Conservation (phyloP, 2,888 invertebrate genomes). For the Macrosoma leucophasiata region DNA sequence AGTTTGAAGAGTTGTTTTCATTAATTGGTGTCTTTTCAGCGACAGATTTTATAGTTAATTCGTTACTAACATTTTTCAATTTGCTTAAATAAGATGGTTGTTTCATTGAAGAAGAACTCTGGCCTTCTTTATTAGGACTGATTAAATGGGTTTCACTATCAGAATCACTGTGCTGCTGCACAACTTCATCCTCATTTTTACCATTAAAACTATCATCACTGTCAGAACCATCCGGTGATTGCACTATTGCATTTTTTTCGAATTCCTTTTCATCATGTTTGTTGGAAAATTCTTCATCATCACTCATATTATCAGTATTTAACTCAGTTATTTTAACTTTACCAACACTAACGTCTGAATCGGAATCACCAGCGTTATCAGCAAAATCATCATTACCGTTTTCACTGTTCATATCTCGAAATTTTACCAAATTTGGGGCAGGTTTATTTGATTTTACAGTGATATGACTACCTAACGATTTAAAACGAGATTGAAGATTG, state of each 20-base stretch:
- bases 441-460: slow-evolving; percentile 51
- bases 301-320: no score
- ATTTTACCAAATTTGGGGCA: slow-evolving; percentile 29
- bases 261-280: slow-evolving; percentile 32
- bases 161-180: slow-evolving; percentile 9
- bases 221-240: slow-evolving; percentile 43
- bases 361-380: slow-evolving; percentile 34
- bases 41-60: slow-evolving; percentile 37
- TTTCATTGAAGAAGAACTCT: no score
- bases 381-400: slow-evolving; percentile 19
- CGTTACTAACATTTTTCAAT: slow-evolving; percentile 45
- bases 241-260: slow-evolving; percentile 35
- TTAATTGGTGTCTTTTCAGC: slow-evolving; percentile 20
- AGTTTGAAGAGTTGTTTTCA: no score
- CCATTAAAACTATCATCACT: slow-evolving; percentile 43
- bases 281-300: slow-evolving; percentile 20
- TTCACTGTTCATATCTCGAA: slow-evolving; percentile 20
- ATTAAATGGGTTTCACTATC: slow-evolving; percentile 40
- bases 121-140: slow-evolving; percentile 32
- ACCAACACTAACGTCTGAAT: slow-evolving; percentile 32
- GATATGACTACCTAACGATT: slow-evolving; percentile 52
- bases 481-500: slow-evolving; percentile 30
- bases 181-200: slow-evolving; percentile 32
- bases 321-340: slow-evolving; percentile 50
- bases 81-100: slow-evolving; percentile 33